Base-by-base conservation (phyloP, 2,113 vertebrate genomes). In the Brevimyrus niger region DNA sequence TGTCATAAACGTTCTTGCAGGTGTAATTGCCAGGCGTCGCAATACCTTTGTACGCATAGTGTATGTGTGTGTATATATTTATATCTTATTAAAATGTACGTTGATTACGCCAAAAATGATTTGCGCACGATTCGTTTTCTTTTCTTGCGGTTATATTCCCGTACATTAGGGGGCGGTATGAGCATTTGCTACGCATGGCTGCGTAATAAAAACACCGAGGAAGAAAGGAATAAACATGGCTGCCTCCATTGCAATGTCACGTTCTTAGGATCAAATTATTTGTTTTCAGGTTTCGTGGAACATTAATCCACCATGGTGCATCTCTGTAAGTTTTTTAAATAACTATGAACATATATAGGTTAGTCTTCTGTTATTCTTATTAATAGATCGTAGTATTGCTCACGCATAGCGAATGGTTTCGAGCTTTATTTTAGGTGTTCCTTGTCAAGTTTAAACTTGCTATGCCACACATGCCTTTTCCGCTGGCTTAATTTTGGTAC, bases 241-340 rank as follows among this genome's bases (percentile, higher is more conserved):
- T 8, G 92, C 94, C 90, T 92, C 21, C 95, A 92, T 90, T 90
- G 23, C 89, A 94, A 94, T 94, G 95, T 96, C 92, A 95, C 21
- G 55, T 38, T 42, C 61, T 61, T 87, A 87, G 55, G 31, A n/a
- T 44, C 27, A 69, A 11, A 47, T 73, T 47, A 50, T 47, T 88
- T 58, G 8, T 53, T 85, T 89, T 10, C 38, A 89, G 88, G 51
- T 23, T 44, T 58, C 23, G 19, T 76, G 9, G 19, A 86, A 88
- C 48, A 84, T 82, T n/a, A 23, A 61, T 44, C 88, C 55, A 94
- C 7, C 76, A 96, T 96, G 96, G 96, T 96, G 21, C 95, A 95
- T 91, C 90, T 96, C 87, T 94, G 96, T 96, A 92, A 96, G 95
- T 96, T 93, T 87, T 87, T 89, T n/a, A 55, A 23, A 51, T 83